These are phyloP conservation scores for Mallateleia sp. DNA, from an alignment of 2,888 invertebrate species.

Conservation along the genomic window DNA sequence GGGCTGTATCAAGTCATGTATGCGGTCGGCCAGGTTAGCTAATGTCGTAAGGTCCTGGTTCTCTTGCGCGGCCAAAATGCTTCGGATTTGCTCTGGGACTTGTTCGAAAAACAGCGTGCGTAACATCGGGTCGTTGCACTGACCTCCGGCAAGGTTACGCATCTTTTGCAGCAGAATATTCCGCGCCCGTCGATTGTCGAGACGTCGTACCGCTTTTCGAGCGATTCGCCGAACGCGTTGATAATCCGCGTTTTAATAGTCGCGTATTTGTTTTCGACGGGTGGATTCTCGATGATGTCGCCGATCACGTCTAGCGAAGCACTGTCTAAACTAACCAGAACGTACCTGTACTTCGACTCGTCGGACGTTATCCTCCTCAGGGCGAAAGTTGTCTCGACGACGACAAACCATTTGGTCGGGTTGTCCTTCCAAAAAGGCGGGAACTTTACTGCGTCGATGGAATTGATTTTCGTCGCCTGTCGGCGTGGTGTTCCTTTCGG, in stretches of 20 bases:
- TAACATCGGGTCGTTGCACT: no score
- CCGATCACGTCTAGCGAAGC: not conserved
- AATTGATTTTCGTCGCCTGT: not conserved
- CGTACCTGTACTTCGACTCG: not conserved
- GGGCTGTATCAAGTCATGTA: not conserved
- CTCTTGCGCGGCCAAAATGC: not conserved
- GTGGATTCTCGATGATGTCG: not conserved
- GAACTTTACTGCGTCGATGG: not conserved
- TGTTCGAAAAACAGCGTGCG: no score
- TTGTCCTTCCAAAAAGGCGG: slow-evolving; percentile 1
- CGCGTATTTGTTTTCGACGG: not conserved
- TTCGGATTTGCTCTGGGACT: no score
- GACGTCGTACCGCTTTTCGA: not conserved
- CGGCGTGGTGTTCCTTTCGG: not conserved
- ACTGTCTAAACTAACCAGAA: not conserved
- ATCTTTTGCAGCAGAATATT: no score
- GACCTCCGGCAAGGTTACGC: no score
- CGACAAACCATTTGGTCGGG: slow-evolving; percentile 2
- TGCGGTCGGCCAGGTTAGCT: not conserved
- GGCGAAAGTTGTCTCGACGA: not conserved
- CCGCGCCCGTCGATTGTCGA: not conserved
- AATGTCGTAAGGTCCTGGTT: not conserved
- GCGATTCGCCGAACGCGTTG: not conserved
- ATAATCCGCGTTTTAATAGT: not conserved
- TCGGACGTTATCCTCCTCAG: not conserved